phyloP scores from a whole-genome alignment of 2,113 vertebrate genomes.

The Petromus typicus region DNA sequence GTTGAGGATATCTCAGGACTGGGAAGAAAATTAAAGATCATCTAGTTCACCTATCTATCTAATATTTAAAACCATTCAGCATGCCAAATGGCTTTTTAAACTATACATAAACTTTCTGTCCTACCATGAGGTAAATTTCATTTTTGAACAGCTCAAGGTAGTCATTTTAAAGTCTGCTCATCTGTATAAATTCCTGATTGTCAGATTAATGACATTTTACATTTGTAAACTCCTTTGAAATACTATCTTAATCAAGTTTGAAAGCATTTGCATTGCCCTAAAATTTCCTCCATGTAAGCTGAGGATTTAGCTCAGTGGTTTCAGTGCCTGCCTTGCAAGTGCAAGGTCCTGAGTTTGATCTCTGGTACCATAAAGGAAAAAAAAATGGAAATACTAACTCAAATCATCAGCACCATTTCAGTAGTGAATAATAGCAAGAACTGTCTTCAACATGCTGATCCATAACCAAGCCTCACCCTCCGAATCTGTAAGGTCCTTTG shows the following conservation, averaged over 20 bases:
- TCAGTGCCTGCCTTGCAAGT: too few species aligned
- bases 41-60: background rate
- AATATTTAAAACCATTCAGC: slow-evolving; percentile 19
- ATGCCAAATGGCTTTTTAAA: slow-evolving; percentile 45
- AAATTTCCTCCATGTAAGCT: background rate
- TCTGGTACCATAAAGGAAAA: too few species aligned
- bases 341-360: too few species aligned
- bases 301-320: too few species aligned
- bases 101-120: background rate
- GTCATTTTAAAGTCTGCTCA: slow-evolving; percentile 43
- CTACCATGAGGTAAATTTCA: background rate
- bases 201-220: background rate
- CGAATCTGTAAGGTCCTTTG: background rate
- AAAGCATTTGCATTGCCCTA: background rate
- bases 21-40: slow-evolving; percentile 19
- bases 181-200: slow-evolving; percentile 21
- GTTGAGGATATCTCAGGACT: slow-evolving; percentile 28
- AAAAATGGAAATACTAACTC: background rate
- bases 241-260: background rate
- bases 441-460: fast-evolving
- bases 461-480: background rate
- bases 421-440: background rate
- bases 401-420: background rate
- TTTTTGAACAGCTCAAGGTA: slow-evolving; percentile 58
- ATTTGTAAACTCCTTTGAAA: background rate